Conservation (phyloP, 2,797 vertebrate genomes). For the Macropodus opercularis region DNA sequence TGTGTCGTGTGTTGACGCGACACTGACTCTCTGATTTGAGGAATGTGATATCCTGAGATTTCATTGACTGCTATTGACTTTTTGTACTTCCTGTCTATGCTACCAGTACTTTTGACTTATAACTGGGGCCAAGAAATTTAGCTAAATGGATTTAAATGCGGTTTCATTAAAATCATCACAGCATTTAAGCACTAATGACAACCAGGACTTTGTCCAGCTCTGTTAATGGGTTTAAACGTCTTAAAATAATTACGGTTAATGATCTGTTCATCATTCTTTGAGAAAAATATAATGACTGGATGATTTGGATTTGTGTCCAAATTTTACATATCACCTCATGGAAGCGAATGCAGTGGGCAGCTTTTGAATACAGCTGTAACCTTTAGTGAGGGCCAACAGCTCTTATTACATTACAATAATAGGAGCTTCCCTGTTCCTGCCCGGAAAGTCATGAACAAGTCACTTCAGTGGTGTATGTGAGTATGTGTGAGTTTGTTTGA, state of each 20-base stretch:
- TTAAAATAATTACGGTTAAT: conserved; percentile 63
- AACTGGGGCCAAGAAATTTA: conserved; percentile 10
- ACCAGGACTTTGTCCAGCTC: conserved; percentile 26
- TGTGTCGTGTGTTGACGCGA: conserved; percentile 77
- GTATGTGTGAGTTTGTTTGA: conserved; percentile 7
- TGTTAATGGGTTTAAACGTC: conserved; percentile 35
- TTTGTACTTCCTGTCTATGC: conserved; percentile 64
- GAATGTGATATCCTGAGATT: conserved; percentile 70
- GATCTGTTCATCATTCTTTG: conserved; percentile 42
- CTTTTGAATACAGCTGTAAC: conserved; percentile 53
- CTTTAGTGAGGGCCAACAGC: conserved; percentile 35
- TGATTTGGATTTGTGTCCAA: conserved; percentile 34
- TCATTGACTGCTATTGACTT: conserved; percentile 71
- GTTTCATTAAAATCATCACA: conserved; percentile 28
- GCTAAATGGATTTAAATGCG: conserved; percentile 8
- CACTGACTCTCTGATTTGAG: conserved; percentile 80
- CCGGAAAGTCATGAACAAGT: conserved; percentile 72
- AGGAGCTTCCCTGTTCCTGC: conserved; percentile 65
- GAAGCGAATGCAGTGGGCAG: conserved; percentile 33
- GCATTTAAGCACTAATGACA: conserved; percentile 36
- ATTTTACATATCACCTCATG: conserved; percentile 46
- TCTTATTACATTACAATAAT: conserved; percentile 52
- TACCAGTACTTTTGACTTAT: conserved; percentile 33
- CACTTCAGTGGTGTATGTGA: conserved; percentile 50
- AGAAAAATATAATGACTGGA: conserved; percentile 49